A percentile compares a stretch with the other conserved stretches of the same genome.
phyloP scores from a whole-genome alignment of 92 coral and sea anemone species.

The Siderastrea siderea region DNA sequence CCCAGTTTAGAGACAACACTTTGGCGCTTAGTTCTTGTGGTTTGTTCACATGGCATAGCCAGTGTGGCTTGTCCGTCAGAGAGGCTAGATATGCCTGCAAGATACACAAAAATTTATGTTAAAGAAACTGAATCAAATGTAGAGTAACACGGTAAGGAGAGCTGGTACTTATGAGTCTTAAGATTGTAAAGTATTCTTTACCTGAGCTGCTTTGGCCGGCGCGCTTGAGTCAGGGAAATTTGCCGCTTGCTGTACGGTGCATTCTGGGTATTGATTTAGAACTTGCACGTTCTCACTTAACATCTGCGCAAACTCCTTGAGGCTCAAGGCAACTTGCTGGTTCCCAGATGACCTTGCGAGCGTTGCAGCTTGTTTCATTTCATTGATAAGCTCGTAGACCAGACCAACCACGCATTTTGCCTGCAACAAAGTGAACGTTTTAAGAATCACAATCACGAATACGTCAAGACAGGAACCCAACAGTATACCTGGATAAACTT shows the following conservation, averaged over 20 bases:
- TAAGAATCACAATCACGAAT: not conserved
- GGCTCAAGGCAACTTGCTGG: constrained; percentile 1
- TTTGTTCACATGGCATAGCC: constrained; percentile 40
- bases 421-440: not conserved
- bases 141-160: no score
- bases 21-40: constrained; percentile 36
- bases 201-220: constrained; percentile 42
- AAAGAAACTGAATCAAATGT: not conserved
- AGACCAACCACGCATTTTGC: constrained; percentile 43
- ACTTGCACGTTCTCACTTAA: constrained; percentile 15
- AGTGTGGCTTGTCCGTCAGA: constrained; percentile 6
- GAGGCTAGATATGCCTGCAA: constrained; percentile 24
- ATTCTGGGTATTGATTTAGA: constrained; percentile 31
- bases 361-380: constrained; percentile 19
- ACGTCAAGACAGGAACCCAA: not conserved
- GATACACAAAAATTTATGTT: not conserved
- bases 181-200: not conserved
- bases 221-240: constrained; percentile 34
- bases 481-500: no score
- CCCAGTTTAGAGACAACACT: constrained; percentile 32
- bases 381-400: constrained; percentile 39
- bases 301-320: constrained; percentile 48
- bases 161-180: no score
- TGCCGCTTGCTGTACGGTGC: constrained; percentile 45
- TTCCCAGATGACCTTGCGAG: constrained; percentile 29